Base-by-base conservation (phyloP, 1,140 invertebrate species). In the Zaprionus africanus region DNA sequence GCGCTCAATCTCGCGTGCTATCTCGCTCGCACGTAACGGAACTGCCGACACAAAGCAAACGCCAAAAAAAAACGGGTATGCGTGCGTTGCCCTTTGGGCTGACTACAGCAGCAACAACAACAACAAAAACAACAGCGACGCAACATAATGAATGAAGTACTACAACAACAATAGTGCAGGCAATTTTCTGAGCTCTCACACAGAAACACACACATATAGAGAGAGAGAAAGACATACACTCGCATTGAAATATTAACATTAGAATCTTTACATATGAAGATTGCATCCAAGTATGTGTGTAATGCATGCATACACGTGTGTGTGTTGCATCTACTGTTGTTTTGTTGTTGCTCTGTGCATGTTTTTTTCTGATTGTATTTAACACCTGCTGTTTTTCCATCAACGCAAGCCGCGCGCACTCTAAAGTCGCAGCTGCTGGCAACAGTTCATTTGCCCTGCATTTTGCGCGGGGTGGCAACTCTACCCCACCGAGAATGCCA, bases 371-470 rank as follows among this genome's bases (percentile, higher is more conserved):
- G 68, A 74, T 84, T 84, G 82, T 81, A 72, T 78, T 88, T 79
- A 87, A 84, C 84, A 87, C 84, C 84, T 87, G 83, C 84, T 87
- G 83, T 83, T 81, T 77, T 84, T 84, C 64, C 81, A 87, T 87
- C 84, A 88, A 54, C 61, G 60, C 53, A 31, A 65, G 57, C 57
- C 49, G 61, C 68, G 53, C 53, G 26, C 19, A 51, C 43, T 54
- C 58, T 34, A 57, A 56, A 57, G 51, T 69, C 66, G 58, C 66
- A 75, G 66, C 72, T 75, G 71, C 64, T 70, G 63, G 66, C 70
- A 69, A 67, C 54, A 46, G 41, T 46, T 46, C 41, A 46, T 46
- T 46, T 46, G 41, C 41, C 41, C 41, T 46, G 41, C 7, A 46
- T 46, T 17, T 46, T 17, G n/a, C 7, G 41, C 41, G 41, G 41